Conservation (phyloP, 2,113 vertebrate genomes). For the Calyptomena viridis region DNA sequence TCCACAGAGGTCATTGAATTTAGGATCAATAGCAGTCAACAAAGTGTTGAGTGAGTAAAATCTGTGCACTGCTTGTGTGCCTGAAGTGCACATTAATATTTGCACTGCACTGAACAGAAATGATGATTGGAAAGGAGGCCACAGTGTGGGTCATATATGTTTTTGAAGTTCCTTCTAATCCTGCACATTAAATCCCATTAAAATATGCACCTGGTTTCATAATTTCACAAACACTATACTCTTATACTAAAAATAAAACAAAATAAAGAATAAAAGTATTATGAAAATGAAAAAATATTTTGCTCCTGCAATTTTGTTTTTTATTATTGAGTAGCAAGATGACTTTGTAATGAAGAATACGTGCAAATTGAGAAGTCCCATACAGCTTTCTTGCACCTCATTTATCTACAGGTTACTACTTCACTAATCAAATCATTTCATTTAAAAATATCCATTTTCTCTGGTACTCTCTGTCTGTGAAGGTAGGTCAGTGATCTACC, state of each 20-base stretch:
- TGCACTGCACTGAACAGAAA: background rate
- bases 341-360: background rate
- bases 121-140: background rate
- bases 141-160: background rate
- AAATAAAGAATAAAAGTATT: background rate
- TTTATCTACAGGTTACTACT: slow-evolving; percentile 8
- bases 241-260: background rate
- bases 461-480: background rate
- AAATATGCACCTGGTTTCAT: background rate
- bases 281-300: background rate
- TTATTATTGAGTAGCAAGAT: background rate
- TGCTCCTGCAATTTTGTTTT: background rate
- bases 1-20: background rate
- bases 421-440: slow-evolving; percentile 14
- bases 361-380: background rate
- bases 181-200: background rate
- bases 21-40: background rate
- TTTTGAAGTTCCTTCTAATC: background rate
- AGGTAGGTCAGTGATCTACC: slow-evolving; percentile 2
- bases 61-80: background rate
- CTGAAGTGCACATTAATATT: background rate
- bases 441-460: slow-evolving; percentile 31
- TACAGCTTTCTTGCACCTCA: background rate
- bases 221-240: background rate
- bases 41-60: background rate